Base-by-base conservation (phyloP, 2,888 invertebrate genomes). In the Aphrophora alni region DNA sequence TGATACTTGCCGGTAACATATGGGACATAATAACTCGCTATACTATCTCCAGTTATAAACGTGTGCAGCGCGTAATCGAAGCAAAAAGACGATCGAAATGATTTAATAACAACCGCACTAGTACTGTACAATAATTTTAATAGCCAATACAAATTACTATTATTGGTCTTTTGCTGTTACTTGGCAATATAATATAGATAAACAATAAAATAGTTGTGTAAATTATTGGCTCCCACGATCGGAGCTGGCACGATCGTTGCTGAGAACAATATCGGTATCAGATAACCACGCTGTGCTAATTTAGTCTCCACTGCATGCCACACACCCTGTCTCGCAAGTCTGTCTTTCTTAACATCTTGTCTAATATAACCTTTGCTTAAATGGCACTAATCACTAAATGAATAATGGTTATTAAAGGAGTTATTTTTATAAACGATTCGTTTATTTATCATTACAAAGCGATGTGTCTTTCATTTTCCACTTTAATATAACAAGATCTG, bases 151-250 rank as follows among this genome's bases (percentile, higher is more conserved):
- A 72, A 72, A 72, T 72, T 72, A 72, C 71, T 72, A 27, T 72
- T 72, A 72, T 72, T n/a, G 71, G 71, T 72, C 24, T 10, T 72
- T 44, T 14, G 44, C 17, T 44, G 33, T 33, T 33, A 25, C 25
- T 26, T 70, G 10, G 70, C 70, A 70, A 70, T 70, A 70, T 70
- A 70, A 70, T 70, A 72, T 72, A 72, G 71, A 72, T 72, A 72
- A 72, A 72, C 71, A 72, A 72, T 72, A 72, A 72, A 72, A 72
- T 72, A 72, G 71, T 72, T 27, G 71, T 26, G 28, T 72, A 27
- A 72, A 27, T 72, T 72, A 72, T 72, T 72, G 28, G 71, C 26
- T 72, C 71, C 71, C 71, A 72, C 71, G 71, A 72, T 72, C 27
- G 12, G 4, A 12, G 27, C 28, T 12, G 71, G 27, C 28, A 72